These are phyloP conservation scores for Cryptoprocta ferox DNA, from an alignment of 2,797 vertebrate species.

Conservation along the genomic window DNA sequence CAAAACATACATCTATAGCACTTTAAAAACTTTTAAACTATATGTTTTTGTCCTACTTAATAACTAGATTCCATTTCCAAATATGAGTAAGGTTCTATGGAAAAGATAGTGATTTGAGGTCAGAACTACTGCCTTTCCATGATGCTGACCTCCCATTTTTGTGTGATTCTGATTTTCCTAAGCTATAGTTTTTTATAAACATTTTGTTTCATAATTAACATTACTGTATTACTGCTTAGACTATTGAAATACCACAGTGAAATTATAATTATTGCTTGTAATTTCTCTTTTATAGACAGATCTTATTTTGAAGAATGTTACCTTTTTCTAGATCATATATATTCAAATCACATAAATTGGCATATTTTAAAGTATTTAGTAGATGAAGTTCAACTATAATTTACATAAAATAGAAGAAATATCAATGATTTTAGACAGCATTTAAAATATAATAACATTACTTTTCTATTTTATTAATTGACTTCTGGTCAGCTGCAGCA, in stretches of 20 bases:
- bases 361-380: constrained; percentile 17
- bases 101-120: neutral
- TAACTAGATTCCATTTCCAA: neutral
- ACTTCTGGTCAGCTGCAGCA: constrained; percentile 21
- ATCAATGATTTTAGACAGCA: constrained; percentile 22
- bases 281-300: neutral
- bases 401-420: neutral
- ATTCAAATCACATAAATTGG: neutral
- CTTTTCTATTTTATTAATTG: constrained; percentile 31
- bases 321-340: neutral
- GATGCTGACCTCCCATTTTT: neutral
- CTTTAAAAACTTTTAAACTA: neutral
- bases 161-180: neutral
- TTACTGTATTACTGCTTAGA: neutral
- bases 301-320: neutral
- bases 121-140: neutral
- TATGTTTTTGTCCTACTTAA: neutral
- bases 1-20: neutral
- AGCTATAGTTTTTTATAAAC: neutral
- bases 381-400: neutral
- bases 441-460: constrained; percentile 8
- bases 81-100: constrained; percentile 24
- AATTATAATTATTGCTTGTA: neutral
- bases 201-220: constrained; percentile 5
- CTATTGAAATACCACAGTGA: neutral